A percentile compares a stretch with the other conserved stretches of the same genome.
Evolutionary conservation across 2,113 vertebrate species (phyloP).

Genomic region (Chascanopsetta lugubris): DNA sequence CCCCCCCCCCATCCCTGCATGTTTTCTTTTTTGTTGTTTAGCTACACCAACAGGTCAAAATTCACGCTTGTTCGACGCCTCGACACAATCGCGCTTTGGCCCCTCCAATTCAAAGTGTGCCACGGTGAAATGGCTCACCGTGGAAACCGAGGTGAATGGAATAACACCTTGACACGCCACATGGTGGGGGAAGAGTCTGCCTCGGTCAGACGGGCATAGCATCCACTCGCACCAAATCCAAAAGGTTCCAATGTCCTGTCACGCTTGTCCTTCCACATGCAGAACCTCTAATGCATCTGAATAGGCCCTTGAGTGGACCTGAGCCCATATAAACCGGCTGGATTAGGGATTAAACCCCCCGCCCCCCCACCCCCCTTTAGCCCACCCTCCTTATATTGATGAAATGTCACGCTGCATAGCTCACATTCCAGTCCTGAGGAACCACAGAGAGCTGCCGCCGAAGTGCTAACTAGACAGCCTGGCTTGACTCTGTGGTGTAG

Average conservation of each 20-base stretch:
- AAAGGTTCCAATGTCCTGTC: constrained; percentile 60
- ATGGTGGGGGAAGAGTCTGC: background rate
- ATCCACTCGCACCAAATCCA: constrained; percentile 38
- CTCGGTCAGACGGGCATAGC: background rate
- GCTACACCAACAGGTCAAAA: background rate
- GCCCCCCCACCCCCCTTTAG: too few species aligned
- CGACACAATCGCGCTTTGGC: too few species aligned
- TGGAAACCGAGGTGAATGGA: constrained; percentile 9
- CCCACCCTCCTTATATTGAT: constrained; percentile 72
- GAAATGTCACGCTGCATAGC: constrained; percentile 79
- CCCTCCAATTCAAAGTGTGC: background rate
- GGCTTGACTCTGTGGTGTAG: constrained; percentile 34
- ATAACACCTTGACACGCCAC: constrained; percentile 8
- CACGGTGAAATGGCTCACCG: constrained; percentile 8
- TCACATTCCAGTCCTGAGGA: constrained; percentile 71
- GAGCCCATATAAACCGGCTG: constrained; percentile 76
- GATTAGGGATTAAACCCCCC: constrained; percentile 76
- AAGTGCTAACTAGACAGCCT: constrained; percentile 76
- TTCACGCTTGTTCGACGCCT: background rate
- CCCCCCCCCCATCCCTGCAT: too few species aligned
- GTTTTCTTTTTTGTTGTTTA: background rate
- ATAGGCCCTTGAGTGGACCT: constrained; percentile 63
- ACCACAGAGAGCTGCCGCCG: constrained; percentile 55
- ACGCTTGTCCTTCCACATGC: constrained; percentile 65
- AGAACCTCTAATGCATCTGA: constrained; percentile 67